Conservation (phyloP, 2,888 invertebrate genomes). For the Suillia variegata region DNA sequence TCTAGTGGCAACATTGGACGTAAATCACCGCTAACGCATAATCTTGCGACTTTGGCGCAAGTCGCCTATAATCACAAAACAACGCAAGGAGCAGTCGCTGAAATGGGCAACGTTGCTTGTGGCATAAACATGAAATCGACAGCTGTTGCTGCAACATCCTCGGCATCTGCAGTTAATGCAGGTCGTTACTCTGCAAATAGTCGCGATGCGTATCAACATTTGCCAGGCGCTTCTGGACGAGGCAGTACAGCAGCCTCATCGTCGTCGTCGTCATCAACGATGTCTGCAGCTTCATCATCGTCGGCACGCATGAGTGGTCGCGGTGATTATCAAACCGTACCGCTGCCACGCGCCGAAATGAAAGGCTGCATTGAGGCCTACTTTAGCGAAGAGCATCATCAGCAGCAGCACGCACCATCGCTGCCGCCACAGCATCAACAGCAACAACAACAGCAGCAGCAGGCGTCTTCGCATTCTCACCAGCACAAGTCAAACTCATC, state of each 20-base stretch:
- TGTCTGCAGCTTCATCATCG: slow-evolving; percentile 8
- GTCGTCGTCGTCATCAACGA: slow-evolving; percentile 33
- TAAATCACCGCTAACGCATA: slow-evolving; percentile 44
- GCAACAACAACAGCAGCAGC: slow-evolving; percentile 56
- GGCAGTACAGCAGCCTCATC: slow-evolving; percentile 46
- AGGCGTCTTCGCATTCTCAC: slow-evolving; percentile 43
- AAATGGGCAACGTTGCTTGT: slow-evolving; percentile 38
- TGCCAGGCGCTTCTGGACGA: slow-evolving; percentile 1
- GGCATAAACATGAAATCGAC: slow-evolving; percentile 20
- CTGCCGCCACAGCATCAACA: slow-evolving; percentile 38
- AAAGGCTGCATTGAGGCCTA: slow-evolving; percentile 76
- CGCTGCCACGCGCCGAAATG: slow-evolving; percentile 72
- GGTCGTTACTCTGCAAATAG: slow-evolving; percentile 23
- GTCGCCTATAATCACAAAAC: slow-evolving; percentile 59
- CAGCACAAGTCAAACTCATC: slow-evolving; percentile 36
- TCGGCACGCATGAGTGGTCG: slow-evolving; percentile 20
- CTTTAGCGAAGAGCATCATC: slow-evolving; percentile 71
- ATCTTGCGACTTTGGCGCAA: slow-evolving; percentile 58
- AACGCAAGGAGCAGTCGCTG: slow-evolving; percentile 19
- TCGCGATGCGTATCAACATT: slow-evolving; percentile 28
- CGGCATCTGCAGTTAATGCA: slow-evolving; percentile 22
- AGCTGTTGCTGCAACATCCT: background rate
- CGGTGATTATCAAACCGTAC: slow-evolving; percentile 53
- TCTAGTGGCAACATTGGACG: slow-evolving; percentile 63
- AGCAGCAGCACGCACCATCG: slow-evolving; percentile 46